Base-by-base conservation (phyloP, 2,113 vertebrate species). In the Cryptoleucopteryx plumbea region DNA sequence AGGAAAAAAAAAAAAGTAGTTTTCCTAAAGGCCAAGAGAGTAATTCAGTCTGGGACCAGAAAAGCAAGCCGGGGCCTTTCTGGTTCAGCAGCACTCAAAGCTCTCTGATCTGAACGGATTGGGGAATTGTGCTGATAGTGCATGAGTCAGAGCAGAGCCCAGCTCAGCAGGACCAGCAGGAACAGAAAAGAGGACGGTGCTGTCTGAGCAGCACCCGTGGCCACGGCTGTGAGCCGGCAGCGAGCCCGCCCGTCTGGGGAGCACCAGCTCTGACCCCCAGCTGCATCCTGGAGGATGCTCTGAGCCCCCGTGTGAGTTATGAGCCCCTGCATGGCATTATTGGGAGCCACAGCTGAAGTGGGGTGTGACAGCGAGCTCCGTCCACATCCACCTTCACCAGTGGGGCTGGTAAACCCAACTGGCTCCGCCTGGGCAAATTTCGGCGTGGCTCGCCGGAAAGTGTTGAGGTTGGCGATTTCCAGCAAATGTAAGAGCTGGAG, bases 11-110 rank as follows among this genome's bases (percentile, higher is more conserved):
- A 50, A 36, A 19, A 22, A 0, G 5, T 56, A 42, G 53, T 90
- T 94, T 65, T 96, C 62, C 48, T 82, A 53, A 88, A 93, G 84
- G 66, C 84, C 87, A 82, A 78, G 67, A 82, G 62, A 61, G 10
- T 91, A 95, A 95, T 97, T 93, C 73, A 90, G 40, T 43, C 84
- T 90, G 94, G 36, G 91, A 94, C 95, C 81, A 93, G 93, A 96
- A 96, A 95, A 95, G 93, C 87, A 79, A 94, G 89, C 78, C 0
- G 4, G 15, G 15, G 78, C 73, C 91, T 93, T 97, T 96, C 94
- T 67, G 93, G 96, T 95, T 96, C 95, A 97, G 84, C 81, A 94
- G 53, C 93, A 93, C 91, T 93, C 94, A 96, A 96, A 97, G 92
- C 74, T 91, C 74, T 92, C 89, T 96, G 96, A 96, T 95, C 70